Evolutionary conservation across 37 sponge, comb jelly and placozoan species (phyloP).

Genomic region (Aplysina aerophoba): DNA sequence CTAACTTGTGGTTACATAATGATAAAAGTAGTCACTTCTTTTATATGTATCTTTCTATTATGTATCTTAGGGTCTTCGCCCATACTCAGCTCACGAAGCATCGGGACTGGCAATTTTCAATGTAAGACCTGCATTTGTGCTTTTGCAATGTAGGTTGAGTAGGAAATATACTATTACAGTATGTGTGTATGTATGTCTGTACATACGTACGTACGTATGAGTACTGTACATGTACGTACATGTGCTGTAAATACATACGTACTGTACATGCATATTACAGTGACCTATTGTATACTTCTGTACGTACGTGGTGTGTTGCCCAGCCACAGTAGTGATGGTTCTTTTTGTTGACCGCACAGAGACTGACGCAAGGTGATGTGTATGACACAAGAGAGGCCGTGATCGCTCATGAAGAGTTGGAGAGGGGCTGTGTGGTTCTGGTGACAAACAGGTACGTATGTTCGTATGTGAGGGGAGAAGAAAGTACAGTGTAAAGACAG

Average conservation of each 20-base stretch:
- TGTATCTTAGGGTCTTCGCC: slow-evolving; percentile 44
- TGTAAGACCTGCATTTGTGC: slow-evolving; percentile 40
- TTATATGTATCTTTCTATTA: background rate
- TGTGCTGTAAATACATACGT: background rate
- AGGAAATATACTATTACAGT: background rate
- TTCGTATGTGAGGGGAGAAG: background rate
- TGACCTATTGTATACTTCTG: background rate
- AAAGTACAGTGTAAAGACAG: background rate
- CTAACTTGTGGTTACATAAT: too few species aligned
- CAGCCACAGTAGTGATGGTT: too few species aligned
- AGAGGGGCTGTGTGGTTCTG: background rate
- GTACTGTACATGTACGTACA: background rate
- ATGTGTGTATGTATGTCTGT: too few species aligned
- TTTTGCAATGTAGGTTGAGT: background rate
- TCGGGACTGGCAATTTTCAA: slow-evolving; percentile 62
- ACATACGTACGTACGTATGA: background rate
- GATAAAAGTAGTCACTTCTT: background rate
- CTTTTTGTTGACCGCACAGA: background rate
- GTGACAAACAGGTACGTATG: background rate
- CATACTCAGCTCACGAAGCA: slow-evolving; percentile 61
- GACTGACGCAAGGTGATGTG: slow-evolving; percentile 1
- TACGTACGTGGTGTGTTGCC: too few species aligned
- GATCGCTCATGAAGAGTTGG: background rate
- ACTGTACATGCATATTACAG: background rate
- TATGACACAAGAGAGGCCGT: background rate